phyloP scores from a whole-genome alignment of 2,797 vertebrate genomes.

The Sitta carolinensis region DNA sequence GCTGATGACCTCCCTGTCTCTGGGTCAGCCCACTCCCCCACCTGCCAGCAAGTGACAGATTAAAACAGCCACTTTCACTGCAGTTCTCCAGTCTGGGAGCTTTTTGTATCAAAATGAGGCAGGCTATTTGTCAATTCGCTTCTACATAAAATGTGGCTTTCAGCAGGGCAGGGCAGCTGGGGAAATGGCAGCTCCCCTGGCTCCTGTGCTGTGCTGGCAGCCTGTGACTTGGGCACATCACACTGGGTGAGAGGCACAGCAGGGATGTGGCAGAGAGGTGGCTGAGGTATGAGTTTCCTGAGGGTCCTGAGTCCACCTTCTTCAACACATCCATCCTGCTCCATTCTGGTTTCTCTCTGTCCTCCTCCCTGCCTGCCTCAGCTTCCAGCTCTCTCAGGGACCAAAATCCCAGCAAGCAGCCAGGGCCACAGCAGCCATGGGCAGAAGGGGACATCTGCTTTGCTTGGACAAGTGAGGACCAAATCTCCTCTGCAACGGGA shows the following conservation, averaged over 20 bases:
- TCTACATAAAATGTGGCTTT: neutral
- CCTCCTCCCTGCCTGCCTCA: neutral
- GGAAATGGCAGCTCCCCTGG: neutral
- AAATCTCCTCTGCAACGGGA: neutral
- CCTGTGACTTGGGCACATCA: neutral
- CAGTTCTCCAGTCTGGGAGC: neutral
- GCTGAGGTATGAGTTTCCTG: accelerated
- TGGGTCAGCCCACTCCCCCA: neutral
- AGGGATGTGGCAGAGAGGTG: neutral
- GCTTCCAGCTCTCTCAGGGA: neutral
- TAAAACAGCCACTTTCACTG: neutral
- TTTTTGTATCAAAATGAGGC: neutral
- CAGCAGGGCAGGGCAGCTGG: neutral
- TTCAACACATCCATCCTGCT: neutral
- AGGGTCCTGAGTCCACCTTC: neutral
- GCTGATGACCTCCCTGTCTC: neutral
- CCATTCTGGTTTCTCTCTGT: accelerated
- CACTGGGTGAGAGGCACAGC: neutral
- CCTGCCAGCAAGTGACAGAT: slow-evolving; percentile 1
- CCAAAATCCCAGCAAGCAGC: neutral
- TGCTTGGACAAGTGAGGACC: neutral
- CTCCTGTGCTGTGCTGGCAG: neutral
- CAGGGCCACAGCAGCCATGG: neutral
- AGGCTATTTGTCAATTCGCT: neutral
- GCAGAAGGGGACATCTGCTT: neutral